Evolutionary conservation across 2,797 vertebrate species (phyloP).

Genomic region (Chrysolophus pictus): DNA sequence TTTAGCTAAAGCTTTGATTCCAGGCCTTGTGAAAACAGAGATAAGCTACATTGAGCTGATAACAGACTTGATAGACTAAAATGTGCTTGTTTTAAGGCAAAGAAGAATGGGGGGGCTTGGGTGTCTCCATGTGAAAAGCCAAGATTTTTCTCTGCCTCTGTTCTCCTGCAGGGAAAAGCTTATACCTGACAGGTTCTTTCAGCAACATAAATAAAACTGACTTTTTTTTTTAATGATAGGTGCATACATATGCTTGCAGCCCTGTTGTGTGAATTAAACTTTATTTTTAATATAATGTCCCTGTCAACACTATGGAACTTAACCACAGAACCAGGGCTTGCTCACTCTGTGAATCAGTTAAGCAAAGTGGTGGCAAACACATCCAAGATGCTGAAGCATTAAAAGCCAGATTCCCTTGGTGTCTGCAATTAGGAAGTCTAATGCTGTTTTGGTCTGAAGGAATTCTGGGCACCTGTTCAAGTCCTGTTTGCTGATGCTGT

Average conservation of each 20-base stretch:
- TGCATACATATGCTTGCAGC: neutral
- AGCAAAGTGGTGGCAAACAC: neutral
- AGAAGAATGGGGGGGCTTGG: neutral
- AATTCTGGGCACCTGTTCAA: neutral
- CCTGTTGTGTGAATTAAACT: neutral
- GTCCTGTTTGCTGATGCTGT: neutral
- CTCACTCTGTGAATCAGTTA: neutral
- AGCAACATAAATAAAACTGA: neutral
- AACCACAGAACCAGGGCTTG: neutral
- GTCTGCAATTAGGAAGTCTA: neutral
- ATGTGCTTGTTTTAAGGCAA: neutral
- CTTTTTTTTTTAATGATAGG: neutral
- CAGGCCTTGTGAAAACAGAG: constrained; percentile 1
- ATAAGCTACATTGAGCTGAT: neutral
- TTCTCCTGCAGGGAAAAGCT: neutral
- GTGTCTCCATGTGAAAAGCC: neutral
- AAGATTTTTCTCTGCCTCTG: neutral
- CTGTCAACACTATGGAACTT: neutral
- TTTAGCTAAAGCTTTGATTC: constrained; percentile 2
- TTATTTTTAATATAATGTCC: neutral
- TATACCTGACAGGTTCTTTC: neutral
- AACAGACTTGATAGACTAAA: neutral
- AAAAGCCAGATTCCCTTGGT: neutral
- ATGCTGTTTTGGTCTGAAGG: neutral
- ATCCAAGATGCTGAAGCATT: neutral